Evolutionary conservation across 2,797 vertebrate species (phyloP).

Genomic region (Prionace glauca): DNA sequence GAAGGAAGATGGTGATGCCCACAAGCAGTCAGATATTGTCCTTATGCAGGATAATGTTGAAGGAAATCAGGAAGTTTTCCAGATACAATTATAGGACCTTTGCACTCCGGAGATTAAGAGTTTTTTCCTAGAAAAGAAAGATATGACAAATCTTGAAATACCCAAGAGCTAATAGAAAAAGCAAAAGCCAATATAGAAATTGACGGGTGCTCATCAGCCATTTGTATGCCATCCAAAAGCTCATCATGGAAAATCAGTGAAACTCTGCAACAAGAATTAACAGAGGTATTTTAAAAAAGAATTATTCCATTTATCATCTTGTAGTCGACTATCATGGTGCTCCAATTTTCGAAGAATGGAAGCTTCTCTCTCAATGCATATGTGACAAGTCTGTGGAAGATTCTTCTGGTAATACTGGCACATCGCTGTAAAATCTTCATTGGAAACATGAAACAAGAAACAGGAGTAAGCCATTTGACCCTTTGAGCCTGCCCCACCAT

Average conservation of each 20-base stretch:
- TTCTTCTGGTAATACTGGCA: not conserved
- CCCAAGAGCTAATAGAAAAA: too few relatives aligned
- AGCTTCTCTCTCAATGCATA: not conserved
- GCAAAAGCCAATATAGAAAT: too few relatives aligned
- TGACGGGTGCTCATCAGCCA: conserved; percentile 62
- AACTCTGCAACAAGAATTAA: conserved; percentile 42
- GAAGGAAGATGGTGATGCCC: too few relatives aligned
- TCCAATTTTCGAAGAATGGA: not conserved
- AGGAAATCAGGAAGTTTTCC: too few relatives aligned
- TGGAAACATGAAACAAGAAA: not conserved
- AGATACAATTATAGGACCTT: too few relatives aligned
- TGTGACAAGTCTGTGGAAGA: not conserved
- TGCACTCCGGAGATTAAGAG: too few relatives aligned
- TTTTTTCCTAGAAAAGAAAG: too few relatives aligned
- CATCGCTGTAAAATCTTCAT: not conserved
- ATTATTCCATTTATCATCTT: not conserved
- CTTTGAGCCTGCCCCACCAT: too few relatives aligned
- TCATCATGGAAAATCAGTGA: conserved; percentile 58
- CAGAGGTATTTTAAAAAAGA: conserved; percentile 39
- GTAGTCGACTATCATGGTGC: not conserved
- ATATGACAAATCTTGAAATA: too few relatives aligned
- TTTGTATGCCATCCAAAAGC: conserved; percentile 59
- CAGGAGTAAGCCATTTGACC: too few relatives aligned
- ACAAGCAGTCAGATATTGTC: too few relatives aligned
- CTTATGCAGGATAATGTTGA: too few relatives aligned